Evolutionary conservation across 2,113 vertebrate species (phyloP).

Genomic region (Leucoraja erinaceus): DNA sequence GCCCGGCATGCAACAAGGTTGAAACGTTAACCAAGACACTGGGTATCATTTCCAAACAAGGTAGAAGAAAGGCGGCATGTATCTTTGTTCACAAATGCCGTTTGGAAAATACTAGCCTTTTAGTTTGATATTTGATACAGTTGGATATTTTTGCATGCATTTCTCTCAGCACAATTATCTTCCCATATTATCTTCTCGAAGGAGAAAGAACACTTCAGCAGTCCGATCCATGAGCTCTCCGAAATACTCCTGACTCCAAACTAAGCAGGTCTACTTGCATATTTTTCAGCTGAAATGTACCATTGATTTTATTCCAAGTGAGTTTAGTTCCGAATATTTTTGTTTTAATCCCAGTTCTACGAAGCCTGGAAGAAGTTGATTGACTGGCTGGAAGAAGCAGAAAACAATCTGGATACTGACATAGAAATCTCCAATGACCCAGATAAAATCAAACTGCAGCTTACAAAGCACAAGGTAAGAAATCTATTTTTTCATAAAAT

Average conservation of each 20-base stretch:
- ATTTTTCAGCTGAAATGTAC: not conserved
- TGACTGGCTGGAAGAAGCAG: constrained; percentile 95
- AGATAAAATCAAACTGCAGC: constrained; percentile 94
- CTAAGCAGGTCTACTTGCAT: not conserved
- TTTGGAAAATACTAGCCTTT: not conserved
- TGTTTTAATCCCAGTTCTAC: constrained; percentile 70
- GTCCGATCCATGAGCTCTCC: not conserved
- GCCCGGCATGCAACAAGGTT: not conserved
- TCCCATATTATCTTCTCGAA: not conserved
- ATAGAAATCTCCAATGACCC: constrained; percentile 97
- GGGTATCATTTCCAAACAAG: not conserved
- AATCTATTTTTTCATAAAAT: constrained; percentile 1
- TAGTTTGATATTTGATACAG: not conserved
- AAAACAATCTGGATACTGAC: constrained; percentile 86
- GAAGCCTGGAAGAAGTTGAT: constrained; percentile 95
- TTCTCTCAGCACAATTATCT: not conserved
- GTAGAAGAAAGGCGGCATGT: not conserved
- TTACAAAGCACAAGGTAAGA: constrained; percentile 89
- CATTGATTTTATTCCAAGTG: not conserved
- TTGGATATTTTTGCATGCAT: not conserved
- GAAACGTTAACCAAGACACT: not conserved
- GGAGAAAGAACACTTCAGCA: not conserved
- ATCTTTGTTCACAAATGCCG: not conserved
- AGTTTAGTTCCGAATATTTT: constrained; percentile 3
- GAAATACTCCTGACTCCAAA: not conserved